Conservation (phyloP, 1,140 invertebrate species). For the Macrostomum lignano region DNA sequence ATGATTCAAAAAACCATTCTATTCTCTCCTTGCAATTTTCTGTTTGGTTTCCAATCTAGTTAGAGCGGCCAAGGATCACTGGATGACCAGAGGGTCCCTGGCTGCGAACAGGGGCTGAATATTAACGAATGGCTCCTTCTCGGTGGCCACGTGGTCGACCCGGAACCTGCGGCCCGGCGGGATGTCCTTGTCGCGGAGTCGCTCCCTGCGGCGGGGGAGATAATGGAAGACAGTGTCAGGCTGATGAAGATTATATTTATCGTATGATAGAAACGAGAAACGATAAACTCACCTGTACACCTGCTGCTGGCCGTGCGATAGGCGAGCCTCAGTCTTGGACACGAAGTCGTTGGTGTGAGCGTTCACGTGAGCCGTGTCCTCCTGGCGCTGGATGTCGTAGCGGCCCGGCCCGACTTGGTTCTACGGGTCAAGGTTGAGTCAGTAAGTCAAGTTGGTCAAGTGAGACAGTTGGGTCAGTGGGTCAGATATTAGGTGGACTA, state of each 20-base stretch:
- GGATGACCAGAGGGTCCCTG: too few relatives aligned
- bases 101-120: not conserved
- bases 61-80: too few relatives aligned
- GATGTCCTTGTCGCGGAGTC: not conserved
- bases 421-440: too few relatives aligned
- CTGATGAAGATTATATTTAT: not conserved
- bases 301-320: not conserved
- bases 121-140: not conserved
- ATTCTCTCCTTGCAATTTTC: too few relatives aligned
- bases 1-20: too few relatives aligned
- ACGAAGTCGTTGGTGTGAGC: not conserved
- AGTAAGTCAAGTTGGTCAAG: too few relatives aligned
- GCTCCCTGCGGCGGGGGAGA: not conserved
- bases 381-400: not conserved
- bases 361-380: not conserved
- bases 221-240: too few relatives aligned
- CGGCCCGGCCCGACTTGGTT: slow-evolving; percentile 2
- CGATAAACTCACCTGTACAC: not conserved
- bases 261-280: too few relatives aligned
- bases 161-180: not conserved
- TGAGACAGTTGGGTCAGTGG: too few relatives aligned
- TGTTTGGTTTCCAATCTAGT: too few relatives aligned
- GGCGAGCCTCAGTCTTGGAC: not conserved
- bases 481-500: too few relatives aligned
- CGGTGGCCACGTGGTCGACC: not conserved